Conservation (phyloP, 2,113 vertebrate species). For the Aegotheles bennettii region DNA sequence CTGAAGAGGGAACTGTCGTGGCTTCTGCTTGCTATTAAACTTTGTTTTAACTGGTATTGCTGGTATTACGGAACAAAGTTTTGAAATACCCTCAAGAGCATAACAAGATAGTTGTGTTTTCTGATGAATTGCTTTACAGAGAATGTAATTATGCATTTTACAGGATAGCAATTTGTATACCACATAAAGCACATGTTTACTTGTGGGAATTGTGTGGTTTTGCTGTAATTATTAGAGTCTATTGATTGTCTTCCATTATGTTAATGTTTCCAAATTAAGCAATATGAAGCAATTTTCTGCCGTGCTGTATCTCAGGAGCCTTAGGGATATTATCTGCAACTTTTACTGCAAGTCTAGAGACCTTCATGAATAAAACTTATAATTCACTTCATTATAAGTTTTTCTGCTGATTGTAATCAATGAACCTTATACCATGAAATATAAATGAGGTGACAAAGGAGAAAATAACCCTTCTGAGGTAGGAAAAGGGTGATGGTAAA, state of each 20-base stretch:
- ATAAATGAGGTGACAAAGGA: constrained; percentile 37
- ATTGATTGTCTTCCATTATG: constrained; percentile 69
- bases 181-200: constrained; percentile 57
- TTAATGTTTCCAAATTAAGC: constrained; percentile 68
- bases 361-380: constrained; percentile 40
- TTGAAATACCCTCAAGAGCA: constrained; percentile 51
- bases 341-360: neutral
- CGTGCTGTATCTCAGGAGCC: constrained; percentile 29
- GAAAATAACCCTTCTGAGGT: constrained; percentile 17
- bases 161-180: constrained; percentile 58
- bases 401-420: constrained; percentile 40
- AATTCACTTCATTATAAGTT: constrained; percentile 18
- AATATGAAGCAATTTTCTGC: constrained; percentile 58
- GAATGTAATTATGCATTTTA: constrained; percentile 62
- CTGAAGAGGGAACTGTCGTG: neutral
- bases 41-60: constrained; percentile 3
- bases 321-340: constrained; percentile 38
- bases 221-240: constrained; percentile 69
- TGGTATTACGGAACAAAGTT: constrained; percentile 14
- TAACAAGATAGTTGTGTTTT: constrained; percentile 55
- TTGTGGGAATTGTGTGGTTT: constrained; percentile 59
- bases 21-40: neutral
- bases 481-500: neutral
- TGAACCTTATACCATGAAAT: constrained; percentile 5
- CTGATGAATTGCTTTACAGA: constrained; percentile 59